Conservation (phyloP, 2,888 invertebrate species). For the Busseola fusca region DNA sequence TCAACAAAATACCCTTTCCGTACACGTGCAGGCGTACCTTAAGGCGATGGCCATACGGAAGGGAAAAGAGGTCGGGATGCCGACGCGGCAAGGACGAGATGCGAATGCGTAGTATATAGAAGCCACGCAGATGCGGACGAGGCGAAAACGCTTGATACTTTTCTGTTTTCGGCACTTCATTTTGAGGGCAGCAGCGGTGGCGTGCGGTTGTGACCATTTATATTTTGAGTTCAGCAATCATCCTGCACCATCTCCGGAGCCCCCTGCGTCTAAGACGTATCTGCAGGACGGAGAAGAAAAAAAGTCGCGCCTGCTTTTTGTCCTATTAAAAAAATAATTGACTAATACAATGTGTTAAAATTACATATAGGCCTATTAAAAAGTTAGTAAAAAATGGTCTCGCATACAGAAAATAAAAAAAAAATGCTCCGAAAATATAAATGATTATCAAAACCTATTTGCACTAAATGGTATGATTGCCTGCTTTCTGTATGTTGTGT, state of each 20-base stretch:
- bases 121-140: not conserved
- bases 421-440: not conserved
- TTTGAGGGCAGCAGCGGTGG: not conserved
- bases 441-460: not conserved
- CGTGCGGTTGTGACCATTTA: not conserved
- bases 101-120: not conserved
- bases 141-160: not conserved
- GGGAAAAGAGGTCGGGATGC: not conserved
- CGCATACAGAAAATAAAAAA: not conserved
- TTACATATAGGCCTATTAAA: not conserved
- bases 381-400: not conserved
- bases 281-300: not conserved
- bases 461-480: not conserved
- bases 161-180: not conserved
- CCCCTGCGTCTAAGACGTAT: not conserved
- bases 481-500: not conserved
- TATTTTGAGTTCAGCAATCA: not conserved
- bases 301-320: not conserved
- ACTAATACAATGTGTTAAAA: not conserved
- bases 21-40: constrained; percentile 11
- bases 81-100: not conserved
- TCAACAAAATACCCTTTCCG: not conserved
- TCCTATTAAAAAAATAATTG: not conserved
- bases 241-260: not conserved
- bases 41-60: not conserved